These are phyloP conservation scores for Thymelicus lineola DNA, from an alignment of 2,888 invertebrate species.

Conservation along the genomic window DNA sequence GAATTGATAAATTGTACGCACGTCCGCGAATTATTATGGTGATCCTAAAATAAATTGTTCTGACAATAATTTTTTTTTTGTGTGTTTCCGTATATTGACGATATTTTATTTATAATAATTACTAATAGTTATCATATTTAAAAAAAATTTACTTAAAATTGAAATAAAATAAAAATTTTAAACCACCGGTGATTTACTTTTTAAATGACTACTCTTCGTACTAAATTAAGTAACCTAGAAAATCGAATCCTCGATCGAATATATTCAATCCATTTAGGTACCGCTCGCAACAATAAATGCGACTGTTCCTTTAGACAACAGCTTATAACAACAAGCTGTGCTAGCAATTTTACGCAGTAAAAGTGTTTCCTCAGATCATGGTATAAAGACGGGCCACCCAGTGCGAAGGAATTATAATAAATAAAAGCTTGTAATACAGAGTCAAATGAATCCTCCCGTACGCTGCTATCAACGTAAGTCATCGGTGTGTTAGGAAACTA, in stretches of 20 bases:
- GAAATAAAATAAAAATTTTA: too few relatives aligned
- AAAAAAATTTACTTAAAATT: too few relatives aligned
- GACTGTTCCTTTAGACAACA: not conserved
- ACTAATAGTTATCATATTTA: too few relatives aligned
- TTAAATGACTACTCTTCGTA: too few relatives aligned
- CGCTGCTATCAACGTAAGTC: constrained; percentile 16
- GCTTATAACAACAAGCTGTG: not conserved
- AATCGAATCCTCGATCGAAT: not conserved
- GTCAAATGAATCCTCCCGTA: constrained; percentile 27
- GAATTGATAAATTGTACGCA: not conserved
- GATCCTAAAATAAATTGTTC: too few relatives aligned
- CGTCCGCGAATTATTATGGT: not conserved
- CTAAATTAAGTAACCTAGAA: too few relatives aligned
- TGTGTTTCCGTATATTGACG: too few relatives aligned
- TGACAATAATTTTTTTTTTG: too few relatives aligned
- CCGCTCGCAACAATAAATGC: not conserved
- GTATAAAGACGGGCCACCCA: constrained; percentile 59
- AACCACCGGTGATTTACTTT: too few relatives aligned
- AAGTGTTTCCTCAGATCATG: constrained; percentile 49
- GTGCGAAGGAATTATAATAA: constrained; percentile 52
- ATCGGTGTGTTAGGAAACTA: constrained; percentile 27
- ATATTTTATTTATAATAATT: too few relatives aligned
- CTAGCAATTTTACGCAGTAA: constrained; percentile 27
- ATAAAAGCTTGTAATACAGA: constrained; percentile 4
- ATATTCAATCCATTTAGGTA: not conserved